Percentiles rank a stretch among this genome's conserved stretches.
phyloP scores from a whole-genome alignment of 2,113 vertebrate species.

The Silurus asotus region DNA sequence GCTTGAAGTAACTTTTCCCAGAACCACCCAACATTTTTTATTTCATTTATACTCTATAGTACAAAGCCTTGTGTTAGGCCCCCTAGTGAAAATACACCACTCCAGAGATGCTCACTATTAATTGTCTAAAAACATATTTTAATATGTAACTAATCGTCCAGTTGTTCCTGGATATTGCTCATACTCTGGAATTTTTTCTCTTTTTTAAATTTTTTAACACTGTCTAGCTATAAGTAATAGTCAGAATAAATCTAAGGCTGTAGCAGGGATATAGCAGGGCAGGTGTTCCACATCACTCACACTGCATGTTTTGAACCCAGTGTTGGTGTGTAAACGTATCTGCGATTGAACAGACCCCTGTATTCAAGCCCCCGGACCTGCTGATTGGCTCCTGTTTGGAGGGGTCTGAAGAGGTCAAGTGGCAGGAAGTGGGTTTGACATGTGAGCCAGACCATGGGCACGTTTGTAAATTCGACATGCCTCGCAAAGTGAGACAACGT shows the following conservation, averaged over 20 bases:
- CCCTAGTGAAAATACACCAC: conserved; percentile 28
- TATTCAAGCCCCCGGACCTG: not conserved
- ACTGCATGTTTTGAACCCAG: not conserved
- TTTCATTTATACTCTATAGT: not conserved
- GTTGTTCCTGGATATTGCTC: conserved; percentile 35
- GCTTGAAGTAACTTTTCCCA: not conserved
- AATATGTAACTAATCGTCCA: conserved; percentile 49
- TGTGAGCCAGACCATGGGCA: conserved; percentile 19
- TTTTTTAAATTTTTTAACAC: not conserved
- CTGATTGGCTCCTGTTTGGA: conserved; percentile 23
- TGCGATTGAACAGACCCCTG: conserved; percentile 24
- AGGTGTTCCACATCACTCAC: conserved; percentile 28
- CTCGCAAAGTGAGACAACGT: not conserved
- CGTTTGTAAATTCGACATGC: conserved; percentile 1
- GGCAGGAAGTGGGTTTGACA: conserved; percentile 47
- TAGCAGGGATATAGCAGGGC: not conserved
- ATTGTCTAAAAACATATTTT: not conserved
- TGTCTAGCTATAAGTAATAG: not conserved
- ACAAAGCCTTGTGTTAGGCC: conserved; percentile 19
- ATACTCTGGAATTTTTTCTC: not conserved
- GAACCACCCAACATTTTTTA: not conserved
- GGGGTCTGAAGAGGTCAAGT: conserved; percentile 35
- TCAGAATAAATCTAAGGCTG: not conserved
- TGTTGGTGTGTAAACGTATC: conserved; percentile 12
- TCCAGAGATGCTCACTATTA: not conserved